A percentile compares a stretch with the other conserved stretches of the same genome.
phyloP scores from a whole-genome alignment of 1,140 invertebrate genomes.

The Drusus annulatus region DNA sequence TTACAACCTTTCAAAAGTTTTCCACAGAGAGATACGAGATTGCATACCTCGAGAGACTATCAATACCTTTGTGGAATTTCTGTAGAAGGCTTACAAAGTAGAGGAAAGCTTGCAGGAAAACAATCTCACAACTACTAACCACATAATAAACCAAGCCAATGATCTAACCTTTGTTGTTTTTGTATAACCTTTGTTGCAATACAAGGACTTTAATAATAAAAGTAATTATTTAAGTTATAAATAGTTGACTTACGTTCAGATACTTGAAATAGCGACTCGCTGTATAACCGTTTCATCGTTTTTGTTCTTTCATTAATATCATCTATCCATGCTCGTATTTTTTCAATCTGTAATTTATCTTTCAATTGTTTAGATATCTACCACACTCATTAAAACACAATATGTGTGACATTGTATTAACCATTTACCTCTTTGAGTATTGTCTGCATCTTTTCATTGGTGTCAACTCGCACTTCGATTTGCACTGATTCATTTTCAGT shows the following conservation, averaged over 20 bases:
- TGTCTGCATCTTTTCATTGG: conserved; percentile 64
- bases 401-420: conserved; percentile 22
- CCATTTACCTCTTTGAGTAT: conserved; percentile 66
- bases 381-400: neutral
- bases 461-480: conserved; percentile 62
- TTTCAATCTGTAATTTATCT: conserved; percentile 67
- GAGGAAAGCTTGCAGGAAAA: too few relatives aligned
- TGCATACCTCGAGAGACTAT: too few relatives aligned
- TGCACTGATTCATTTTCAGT: conserved; percentile 46
- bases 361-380: neutral
- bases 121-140: too few relatives aligned
- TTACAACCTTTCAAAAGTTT: too few relatives aligned
- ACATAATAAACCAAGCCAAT: too few relatives aligned
- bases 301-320: conserved; percentile 69
- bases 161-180: too few relatives aligned
- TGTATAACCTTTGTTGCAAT: too few relatives aligned
- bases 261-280: conserved; percentile 72
- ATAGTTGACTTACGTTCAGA: conserved; percentile 67
- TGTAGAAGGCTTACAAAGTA: too few relatives aligned
- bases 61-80: too few relatives aligned
- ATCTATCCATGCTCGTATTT: conserved; percentile 70
- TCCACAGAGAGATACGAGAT: too few relatives aligned
- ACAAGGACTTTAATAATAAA: neutral
- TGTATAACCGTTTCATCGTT: conserved; percentile 72
- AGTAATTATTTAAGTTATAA: neutral